phyloP scores from a whole-genome alignment of 2,113 vertebrate species.

The Garra rufa region DNA sequence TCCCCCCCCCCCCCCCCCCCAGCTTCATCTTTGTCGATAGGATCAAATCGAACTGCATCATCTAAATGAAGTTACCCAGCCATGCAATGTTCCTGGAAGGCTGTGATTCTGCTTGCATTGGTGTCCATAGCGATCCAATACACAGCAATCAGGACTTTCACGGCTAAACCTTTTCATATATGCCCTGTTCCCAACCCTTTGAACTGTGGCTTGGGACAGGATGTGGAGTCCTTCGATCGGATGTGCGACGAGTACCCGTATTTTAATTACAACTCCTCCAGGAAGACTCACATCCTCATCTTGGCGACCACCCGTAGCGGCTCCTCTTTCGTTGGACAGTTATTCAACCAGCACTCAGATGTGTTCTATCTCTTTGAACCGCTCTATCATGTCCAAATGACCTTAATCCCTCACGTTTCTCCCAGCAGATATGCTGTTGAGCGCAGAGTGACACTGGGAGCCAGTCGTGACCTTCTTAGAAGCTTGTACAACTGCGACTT shows the following conservation, averaged over 20 bases:
- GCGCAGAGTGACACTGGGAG: slow-evolving; percentile 87
- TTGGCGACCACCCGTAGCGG: slow-evolving; percentile 93
- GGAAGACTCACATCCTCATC: slow-evolving; percentile 89
- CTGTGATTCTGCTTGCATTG: slow-evolving; percentile 90
- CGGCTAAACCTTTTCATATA: slow-evolving; percentile 83
- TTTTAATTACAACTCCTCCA: slow-evolving; percentile 76
- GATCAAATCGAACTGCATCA: slow-evolving; percentile 48
- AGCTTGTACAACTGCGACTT: slow-evolving; percentile 92
- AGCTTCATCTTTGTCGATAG: slow-evolving; percentile 50
- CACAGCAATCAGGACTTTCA: slow-evolving; percentile 91
- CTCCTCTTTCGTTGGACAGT: slow-evolving; percentile 92
- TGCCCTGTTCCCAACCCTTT: slow-evolving; percentile 76
- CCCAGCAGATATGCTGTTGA: slow-evolving; percentile 82
- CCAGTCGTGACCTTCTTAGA: slow-evolving; percentile 87
- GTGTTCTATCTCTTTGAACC: slow-evolving; percentile 96
- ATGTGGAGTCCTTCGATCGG: slow-evolving; percentile 71
- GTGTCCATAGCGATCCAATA: slow-evolving; percentile 93
- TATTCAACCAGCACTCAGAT: slow-evolving; percentile 93
- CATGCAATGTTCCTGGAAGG: slow-evolving; percentile 98
- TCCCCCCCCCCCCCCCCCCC: no score
- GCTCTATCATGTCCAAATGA: slow-evolving; percentile 90
- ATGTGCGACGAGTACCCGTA: slow-evolving; percentile 82
- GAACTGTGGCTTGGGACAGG: slow-evolving; percentile 81
- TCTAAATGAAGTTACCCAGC: slow-evolving; percentile 84
- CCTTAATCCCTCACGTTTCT: slow-evolving; percentile 86